A percentile compares a stretch with the other conserved stretches of the same genome.
Conservation (phyloP, 2,888 invertebrate species). For the Synanthedon formicaeformis region DNA sequence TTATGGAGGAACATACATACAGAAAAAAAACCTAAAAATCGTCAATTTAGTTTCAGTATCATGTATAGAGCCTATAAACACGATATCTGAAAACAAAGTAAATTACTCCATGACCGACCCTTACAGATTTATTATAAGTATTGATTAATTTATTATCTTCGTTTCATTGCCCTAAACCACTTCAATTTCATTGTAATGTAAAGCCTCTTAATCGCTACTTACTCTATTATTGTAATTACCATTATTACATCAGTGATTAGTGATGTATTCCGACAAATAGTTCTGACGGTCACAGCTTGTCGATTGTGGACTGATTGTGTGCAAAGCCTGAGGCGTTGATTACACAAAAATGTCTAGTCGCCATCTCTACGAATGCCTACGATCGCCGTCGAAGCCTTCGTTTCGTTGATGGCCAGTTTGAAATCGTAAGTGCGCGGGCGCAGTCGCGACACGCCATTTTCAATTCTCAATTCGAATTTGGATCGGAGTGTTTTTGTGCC, state of each 20-base stretch:
- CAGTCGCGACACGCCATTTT: constrained; percentile 12
- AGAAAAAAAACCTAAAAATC: too few relatives aligned
- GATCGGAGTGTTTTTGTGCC: neutral
- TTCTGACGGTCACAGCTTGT: neutral
- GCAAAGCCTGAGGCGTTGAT: constrained; percentile 15
- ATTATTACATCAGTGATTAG: neutral
- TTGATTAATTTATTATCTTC: too few relatives aligned
- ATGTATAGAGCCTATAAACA: too few relatives aligned
- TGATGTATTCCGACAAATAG: neutral
- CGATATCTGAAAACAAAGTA: too few relatives aligned
- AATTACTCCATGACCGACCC: too few relatives aligned
- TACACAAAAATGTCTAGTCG: constrained; percentile 25
- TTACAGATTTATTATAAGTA: too few relatives aligned
- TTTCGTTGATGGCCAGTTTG: constrained; percentile 28
- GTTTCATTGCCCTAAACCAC: too few relatives aligned
- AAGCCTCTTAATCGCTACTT: too few relatives aligned
- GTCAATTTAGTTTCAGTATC: too few relatives aligned
- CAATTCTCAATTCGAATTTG: neutral
- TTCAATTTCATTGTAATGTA: too few relatives aligned
- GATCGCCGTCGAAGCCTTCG: constrained; percentile 21
- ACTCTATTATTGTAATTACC: neutral
- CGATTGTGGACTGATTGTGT: constrained; percentile 13
- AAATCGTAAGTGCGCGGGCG: constrained; percentile 50
- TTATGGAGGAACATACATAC: too few relatives aligned
- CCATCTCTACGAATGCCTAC: constrained; percentile 32